Evolutionary conservation across 2,113 vertebrate genomes (phyloP).

Genomic region (Andinoacara biseriatus): DNA sequence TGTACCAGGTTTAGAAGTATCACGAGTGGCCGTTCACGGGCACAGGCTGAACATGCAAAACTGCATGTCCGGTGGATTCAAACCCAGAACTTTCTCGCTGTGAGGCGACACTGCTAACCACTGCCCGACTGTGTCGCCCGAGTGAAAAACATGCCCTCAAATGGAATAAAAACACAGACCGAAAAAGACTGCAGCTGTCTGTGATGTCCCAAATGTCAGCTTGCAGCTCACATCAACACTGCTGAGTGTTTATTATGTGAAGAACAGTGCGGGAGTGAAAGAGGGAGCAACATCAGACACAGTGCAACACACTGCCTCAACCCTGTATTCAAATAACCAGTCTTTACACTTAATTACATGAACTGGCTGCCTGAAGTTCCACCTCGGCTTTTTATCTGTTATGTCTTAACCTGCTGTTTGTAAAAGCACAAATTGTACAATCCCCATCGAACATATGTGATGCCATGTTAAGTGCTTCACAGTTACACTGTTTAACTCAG

Average conservation of each 20-base stretch:
- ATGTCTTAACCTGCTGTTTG: conserved; percentile 35
- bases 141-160: background rate
- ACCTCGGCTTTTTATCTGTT: conserved; percentile 6
- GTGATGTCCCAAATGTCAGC: background rate
- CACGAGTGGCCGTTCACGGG: background rate
- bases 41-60: too few relatives aligned
- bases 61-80: background rate
- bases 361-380: conserved; percentile 14
- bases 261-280: background rate
- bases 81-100: background rate
- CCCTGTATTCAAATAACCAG: conserved; percentile 11
- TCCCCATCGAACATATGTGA: conserved; percentile 38
- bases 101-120: too few relatives aligned
- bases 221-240: background rate
- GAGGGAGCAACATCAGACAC: conserved; percentile 12
- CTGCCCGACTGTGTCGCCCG: background rate
- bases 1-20: background rate
- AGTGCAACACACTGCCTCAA: conserved; percentile 3
- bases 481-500: conserved; percentile 55
- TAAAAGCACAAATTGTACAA: conserved; percentile 27
- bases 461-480: conserved; percentile 41
- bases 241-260: conserved; percentile 2
- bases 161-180: background rate
- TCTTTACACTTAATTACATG: conserved; percentile 30
- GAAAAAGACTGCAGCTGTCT: background rate